Base-by-base conservation (phyloP, 2,113 vertebrate species). In the Gadus chalcogrammus region DNA sequence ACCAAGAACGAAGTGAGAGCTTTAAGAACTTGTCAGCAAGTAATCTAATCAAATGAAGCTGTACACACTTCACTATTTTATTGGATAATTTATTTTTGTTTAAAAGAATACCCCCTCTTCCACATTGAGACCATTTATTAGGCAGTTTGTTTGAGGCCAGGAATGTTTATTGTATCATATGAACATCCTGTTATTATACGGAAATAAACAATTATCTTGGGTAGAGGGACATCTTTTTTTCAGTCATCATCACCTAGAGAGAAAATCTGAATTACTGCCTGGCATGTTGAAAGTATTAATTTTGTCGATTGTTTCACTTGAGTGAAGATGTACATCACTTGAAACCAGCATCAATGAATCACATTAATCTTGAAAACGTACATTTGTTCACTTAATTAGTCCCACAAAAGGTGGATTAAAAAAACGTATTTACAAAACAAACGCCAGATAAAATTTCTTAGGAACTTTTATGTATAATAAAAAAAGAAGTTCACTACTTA, bases 121-220 rank as follows among this genome's bases (percentile, higher is more conserved):
- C 17, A 56, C 7, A 56, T n/a, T 18, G 20, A 60, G 16, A 18
- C 58, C 16, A 8, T 61, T 22, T 22, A 5, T 28, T 31, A 64
- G 27, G 15, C 62, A 27, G n/a, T 65, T 62, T 67, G 0, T 70
- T 67, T 68, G 42, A 73, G 68, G 70, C 2, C 22, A 72, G 18
- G n/a, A 67, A 63, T 65, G 59, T 81, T 85, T 74, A 79, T 83
- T 79, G 31, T 58, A 79, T 16, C 7, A 68, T 59, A 31, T 75
- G 12, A n/a, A 64, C 16, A 17, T 64, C 64, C 20, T 65, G 64
- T 65, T 38, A n/a, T 1, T 65, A 59, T 16, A 64, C 28, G 22
- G 35, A 53, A 74, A 69, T 82, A 65, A 66, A 79, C 76, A 73
- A 16, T 0, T 0, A 15, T 76, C 28, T 11, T 48, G 28, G 42